phyloP scores from a whole-genome alignment of 2,797 vertebrate species.

The Hipposideros larvatus region DNA sequence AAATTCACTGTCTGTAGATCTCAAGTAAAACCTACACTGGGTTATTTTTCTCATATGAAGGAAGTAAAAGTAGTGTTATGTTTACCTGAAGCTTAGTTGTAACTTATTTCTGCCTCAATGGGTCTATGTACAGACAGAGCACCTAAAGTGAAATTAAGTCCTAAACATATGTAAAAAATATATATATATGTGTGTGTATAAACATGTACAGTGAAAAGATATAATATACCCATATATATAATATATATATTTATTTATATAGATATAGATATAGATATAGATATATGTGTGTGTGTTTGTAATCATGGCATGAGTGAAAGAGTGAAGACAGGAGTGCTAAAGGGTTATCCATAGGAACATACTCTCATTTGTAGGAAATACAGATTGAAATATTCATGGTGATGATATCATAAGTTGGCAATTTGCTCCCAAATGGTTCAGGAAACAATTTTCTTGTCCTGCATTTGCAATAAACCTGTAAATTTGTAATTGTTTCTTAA shows the following conservation, averaged over 20 bases:
- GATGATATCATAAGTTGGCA: neutral
- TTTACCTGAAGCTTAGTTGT: neutral
- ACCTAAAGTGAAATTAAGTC: neutral
- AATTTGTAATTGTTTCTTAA: neutral
- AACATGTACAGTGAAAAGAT: neutral
- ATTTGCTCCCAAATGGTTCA: neutral
- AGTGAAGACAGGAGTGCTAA: neutral
- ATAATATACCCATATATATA: neutral
- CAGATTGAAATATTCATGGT: neutral
- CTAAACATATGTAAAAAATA: neutral
- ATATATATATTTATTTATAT: neutral
- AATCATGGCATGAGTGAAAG: neutral
- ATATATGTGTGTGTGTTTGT: too few relatives aligned
- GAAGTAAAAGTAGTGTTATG: neutral
- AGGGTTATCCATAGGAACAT: neutral
- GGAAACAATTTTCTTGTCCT: neutral
- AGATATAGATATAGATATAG: too few relatives aligned
- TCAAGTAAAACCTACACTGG: neutral
- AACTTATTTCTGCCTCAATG: neutral
- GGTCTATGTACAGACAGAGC: neutral
- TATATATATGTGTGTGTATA: neutral
- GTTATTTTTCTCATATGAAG: neutral
- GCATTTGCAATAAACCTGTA: neutral
- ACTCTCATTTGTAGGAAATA: neutral
- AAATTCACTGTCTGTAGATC: neutral